Percentiles rank a stretch among this genome's conserved stretches.
These are phyloP conservation scores for Trichosurus vulpecula DNA, from an alignment of 2,797 vertebrate genomes.

Conservation along the genomic window DNA sequence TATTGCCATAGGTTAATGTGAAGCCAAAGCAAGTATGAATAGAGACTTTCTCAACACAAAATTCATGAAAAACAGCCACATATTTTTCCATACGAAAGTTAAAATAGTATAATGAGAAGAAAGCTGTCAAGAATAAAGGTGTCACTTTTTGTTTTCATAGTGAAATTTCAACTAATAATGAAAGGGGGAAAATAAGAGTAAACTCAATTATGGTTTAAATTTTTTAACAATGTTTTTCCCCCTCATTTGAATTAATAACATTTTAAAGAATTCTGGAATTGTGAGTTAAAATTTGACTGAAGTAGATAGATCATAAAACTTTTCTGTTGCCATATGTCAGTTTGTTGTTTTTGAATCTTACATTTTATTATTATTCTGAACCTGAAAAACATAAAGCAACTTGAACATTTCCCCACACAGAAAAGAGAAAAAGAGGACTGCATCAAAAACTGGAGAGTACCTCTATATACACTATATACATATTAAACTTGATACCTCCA, in stretches of 20 bases:
- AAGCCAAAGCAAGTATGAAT: fast-evolving
- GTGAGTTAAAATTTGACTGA: neutral
- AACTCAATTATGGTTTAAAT: neutral
- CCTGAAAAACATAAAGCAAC: neutral
- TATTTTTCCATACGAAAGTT: neutral
- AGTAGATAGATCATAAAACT: neutral
- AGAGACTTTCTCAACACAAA: fast-evolving
- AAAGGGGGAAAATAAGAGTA: neutral
- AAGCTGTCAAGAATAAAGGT: neutral
- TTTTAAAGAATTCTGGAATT: neutral
- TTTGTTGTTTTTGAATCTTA: neutral
- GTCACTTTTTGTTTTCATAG: neutral
- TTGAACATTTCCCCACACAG: neutral
- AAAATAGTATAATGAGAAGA: neutral
- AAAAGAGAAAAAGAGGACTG: neutral
- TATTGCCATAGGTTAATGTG: fast-evolving
- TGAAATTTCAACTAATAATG: neutral
- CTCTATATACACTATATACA: neutral
- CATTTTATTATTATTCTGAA: neutral
- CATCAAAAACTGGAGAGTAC: neutral
- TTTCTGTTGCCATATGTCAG: neutral
- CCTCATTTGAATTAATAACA: neutral
- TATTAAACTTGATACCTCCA: neutral
- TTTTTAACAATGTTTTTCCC: neutral
- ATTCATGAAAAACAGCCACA: fast-evolving